Conservation (phyloP, 2,888 invertebrate genomes). For the Heteropelma amictum region DNA sequence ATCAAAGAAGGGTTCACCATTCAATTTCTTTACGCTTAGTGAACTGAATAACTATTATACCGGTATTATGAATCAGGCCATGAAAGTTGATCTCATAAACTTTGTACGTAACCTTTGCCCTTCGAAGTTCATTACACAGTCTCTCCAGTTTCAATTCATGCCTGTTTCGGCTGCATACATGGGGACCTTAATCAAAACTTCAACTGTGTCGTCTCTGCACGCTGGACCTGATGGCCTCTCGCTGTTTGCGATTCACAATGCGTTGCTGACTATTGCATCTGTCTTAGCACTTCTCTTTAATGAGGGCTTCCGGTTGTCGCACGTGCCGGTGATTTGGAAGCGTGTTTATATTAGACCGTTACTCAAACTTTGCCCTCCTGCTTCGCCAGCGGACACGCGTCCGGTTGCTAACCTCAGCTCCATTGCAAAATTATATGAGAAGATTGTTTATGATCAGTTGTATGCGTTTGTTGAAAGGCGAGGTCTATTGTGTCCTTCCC, state of each 20-base stretch:
- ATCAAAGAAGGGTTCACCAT: not conserved
- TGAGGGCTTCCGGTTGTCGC: not conserved
- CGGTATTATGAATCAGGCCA: not conserved
- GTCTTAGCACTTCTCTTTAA: not conserved
- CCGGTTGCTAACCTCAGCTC: constrained; percentile 1
- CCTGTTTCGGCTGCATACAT: not conserved
- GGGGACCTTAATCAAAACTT: not conserved
- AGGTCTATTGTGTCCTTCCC: not conserved
- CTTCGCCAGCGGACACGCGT: not conserved
- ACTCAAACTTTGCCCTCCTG: not conserved
- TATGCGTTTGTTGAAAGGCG: not conserved
- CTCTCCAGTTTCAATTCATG: no score
- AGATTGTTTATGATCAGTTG: not conserved
- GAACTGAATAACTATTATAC: not conserved
- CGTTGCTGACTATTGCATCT: not conserved
- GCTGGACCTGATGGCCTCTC: not conserved
- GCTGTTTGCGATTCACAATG: not conserved
- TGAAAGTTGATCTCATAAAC: no score
- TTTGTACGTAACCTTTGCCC: not conserved
- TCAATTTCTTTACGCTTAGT: not conserved
- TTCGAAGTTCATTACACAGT: not conserved
- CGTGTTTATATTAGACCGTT: not conserved
- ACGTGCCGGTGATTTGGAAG: not conserved
- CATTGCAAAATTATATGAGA: constrained; percentile 29
- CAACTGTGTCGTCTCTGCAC: not conserved